phyloP scores from a whole-genome alignment of 1,140 invertebrate genomes.

The Drosophila simulans region DNA sequence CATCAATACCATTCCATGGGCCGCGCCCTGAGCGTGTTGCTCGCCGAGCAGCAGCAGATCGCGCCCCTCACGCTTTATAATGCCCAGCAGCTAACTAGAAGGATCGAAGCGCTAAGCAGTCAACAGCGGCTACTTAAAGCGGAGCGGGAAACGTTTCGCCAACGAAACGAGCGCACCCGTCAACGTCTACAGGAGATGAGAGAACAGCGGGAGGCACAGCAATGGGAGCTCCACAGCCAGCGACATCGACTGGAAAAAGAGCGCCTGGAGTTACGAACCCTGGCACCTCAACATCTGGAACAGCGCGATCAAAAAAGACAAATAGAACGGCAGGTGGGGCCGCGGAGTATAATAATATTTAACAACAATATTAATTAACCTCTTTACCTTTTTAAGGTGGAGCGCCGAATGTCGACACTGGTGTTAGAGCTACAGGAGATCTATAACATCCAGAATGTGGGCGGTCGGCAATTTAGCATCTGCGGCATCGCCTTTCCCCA shows the following conservation, averaged over 20 bases:
- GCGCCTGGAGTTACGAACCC: constrained; percentile 44
- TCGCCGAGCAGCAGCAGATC: constrained; percentile 69
- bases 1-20: constrained; percentile 80
- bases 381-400: constrained; percentile 40
- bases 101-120: constrained; percentile 87
- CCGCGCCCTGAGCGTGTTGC: constrained; percentile 67
- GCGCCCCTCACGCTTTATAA: constrained; percentile 82
- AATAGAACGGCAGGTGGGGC: constrained; percentile 49
- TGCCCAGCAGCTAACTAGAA: constrained; percentile 85
- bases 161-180: constrained; percentile 83
- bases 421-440: constrained; percentile 85
- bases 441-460: constrained; percentile 84
- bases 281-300: constrained; percentile 24
- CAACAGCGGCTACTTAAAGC: constrained; percentile 86
- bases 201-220: constrained; percentile 37
- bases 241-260: constrained; percentile 46
- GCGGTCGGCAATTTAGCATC: constrained; percentile 86
- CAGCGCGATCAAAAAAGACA: constrained; percentile 52
- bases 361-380: background rate
- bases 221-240: constrained; percentile 40
- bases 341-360: no score
- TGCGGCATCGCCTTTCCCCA: constrained; percentile 91
- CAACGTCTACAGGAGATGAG: constrained; percentile 45
- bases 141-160: constrained; percentile 86
- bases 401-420: constrained; percentile 78